These are phyloP conservation scores for Phycodurus eques DNA, from an alignment of 2,113 vertebrate species.

Conservation along the genomic window DNA sequence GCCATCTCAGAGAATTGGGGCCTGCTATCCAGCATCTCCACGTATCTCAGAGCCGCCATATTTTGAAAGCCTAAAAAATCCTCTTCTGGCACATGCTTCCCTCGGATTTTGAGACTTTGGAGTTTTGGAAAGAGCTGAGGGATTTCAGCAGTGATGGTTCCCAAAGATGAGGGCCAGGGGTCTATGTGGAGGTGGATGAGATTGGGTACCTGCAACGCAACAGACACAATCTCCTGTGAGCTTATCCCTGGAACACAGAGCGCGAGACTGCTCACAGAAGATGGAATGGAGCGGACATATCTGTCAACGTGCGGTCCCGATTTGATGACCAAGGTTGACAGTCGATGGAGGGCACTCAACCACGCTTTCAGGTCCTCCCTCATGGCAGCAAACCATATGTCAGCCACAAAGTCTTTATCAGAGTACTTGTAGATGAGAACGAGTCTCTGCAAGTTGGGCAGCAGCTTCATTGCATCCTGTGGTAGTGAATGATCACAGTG, in stretches of 20 bases:
- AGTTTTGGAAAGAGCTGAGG: conserved; percentile 56
- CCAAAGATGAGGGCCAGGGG: conserved; percentile 41
- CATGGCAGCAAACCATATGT: neutral
- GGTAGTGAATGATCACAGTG: conserved; percentile 20
- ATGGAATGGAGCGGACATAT: conserved; percentile 39
- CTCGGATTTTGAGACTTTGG: conserved; percentile 42
- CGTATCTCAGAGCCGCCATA: conserved; percentile 35
- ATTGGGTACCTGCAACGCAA: conserved; percentile 33
- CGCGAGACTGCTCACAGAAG: conserved; percentile 49
- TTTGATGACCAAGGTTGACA: conserved; percentile 38
- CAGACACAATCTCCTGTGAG: conserved; percentile 18
- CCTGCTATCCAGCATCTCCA: conserved; percentile 44
- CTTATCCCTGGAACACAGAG: conserved; percentile 24
- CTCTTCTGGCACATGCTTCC: conserved; percentile 22
- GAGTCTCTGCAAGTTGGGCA: conserved; percentile 42
- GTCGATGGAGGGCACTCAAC: conserved; percentile 39
- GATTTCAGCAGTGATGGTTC: conserved; percentile 22
- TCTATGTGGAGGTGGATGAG: conserved; percentile 59
- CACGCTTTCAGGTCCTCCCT: conserved; percentile 26
- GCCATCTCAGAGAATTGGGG: conserved; percentile 4
- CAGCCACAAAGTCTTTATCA: neutral
- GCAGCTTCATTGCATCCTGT: conserved; percentile 14
- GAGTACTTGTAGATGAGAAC: conserved; percentile 25
- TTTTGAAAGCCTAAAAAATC: conserved; percentile 37
- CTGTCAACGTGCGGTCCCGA: conserved; percentile 30